Percentiles rank a stretch among this genome's conserved stretches.
These are phyloP conservation scores for Bufo gargarizans DNA, from an alignment of 2,113 vertebrate species.

Conservation along the genomic window DNA sequence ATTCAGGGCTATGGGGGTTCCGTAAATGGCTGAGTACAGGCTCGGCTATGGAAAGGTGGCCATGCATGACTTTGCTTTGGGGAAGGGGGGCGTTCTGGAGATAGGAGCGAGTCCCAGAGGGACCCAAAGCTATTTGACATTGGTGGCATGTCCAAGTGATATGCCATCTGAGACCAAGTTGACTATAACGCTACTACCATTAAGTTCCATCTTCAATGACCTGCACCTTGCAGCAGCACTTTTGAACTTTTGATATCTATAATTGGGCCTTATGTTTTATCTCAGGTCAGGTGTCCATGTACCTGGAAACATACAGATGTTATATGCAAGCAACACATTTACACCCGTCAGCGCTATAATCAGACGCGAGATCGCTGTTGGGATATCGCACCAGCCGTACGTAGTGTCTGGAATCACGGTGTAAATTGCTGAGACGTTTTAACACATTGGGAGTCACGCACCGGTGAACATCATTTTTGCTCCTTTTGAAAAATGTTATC, in stretches of 20 bases:
- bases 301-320: neutral
- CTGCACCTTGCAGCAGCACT: neutral
- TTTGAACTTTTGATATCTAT: neutral
- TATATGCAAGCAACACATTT: conserved; percentile 6
- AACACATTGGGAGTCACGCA: conserved; percentile 18
- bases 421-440: neutral
- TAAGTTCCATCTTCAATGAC: neutral
- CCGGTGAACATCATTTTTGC: conserved; percentile 25
- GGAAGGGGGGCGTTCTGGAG: too few relatives aligned
- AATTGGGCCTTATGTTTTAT: neutral
- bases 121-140: too few relatives aligned
- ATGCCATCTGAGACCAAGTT: too few relatives aligned
- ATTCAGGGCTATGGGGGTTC: too few relatives aligned
- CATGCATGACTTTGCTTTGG: too few relatives aligned
- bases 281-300: neutral
- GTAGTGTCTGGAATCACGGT: conserved; percentile 22
- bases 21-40: too few relatives aligned
- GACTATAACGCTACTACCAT: too few relatives aligned
- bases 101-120: too few relatives aligned
- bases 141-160: too few relatives aligned
- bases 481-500: conserved; percentile 40
- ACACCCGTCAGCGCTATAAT: conserved; percentile 23
- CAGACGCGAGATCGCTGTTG: conserved; percentile 7
- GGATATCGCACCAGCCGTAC: neutral
- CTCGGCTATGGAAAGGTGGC: too few relatives aligned